Base-by-base conservation (phyloP, 2,113 vertebrate genomes). In the Aphyosemion australe region DNA sequence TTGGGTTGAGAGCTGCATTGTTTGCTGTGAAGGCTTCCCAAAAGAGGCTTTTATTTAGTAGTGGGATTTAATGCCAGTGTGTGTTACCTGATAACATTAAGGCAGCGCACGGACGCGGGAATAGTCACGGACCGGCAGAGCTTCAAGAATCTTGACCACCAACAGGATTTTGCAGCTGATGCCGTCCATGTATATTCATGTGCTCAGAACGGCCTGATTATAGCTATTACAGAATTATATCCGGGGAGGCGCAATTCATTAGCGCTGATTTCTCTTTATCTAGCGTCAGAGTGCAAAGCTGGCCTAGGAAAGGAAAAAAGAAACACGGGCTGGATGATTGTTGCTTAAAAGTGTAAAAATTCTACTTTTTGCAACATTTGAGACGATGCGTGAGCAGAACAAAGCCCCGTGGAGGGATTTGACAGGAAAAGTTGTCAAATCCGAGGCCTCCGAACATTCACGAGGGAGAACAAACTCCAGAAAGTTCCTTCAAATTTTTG, bases 21-120 rank as follows among this genome's bases (percentile, higher is more conserved):
- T 93, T 79, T 88, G 60, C 80, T 69, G 78, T 78, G 85, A 89
- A 92, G 88, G 88, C 89, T 93, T 92, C 90, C 88, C 89, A 80
- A 92, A 90, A 86, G 88, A 88, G 82, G 84, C 87, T 91, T 91
- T 91, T 90, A 91, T 93, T 90, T 83, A 77, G 88, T 84, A 47
- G 88, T 84, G 87, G 89, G 92, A 91, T 93, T 92, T 92, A 92
- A 93, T 85, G 89, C 88, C 88, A 89, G 93, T 91, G 91, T 93
- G 92, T 88, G 91, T 91, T 90, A 92, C 91, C 91, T 91, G 93
- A 94, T 93, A 94, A 94, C 91, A 90, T 91, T 92, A 92, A 91
- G 84, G 85, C 82, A 83, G 81, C 76, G 84, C 78, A 32, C 67
- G 67, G 76, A 86, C 73, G 84, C 83, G 72, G 78, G 84, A 88